phyloP scores from a whole-genome alignment of 2,888 invertebrate species.

The Aquatica leii region DNA sequence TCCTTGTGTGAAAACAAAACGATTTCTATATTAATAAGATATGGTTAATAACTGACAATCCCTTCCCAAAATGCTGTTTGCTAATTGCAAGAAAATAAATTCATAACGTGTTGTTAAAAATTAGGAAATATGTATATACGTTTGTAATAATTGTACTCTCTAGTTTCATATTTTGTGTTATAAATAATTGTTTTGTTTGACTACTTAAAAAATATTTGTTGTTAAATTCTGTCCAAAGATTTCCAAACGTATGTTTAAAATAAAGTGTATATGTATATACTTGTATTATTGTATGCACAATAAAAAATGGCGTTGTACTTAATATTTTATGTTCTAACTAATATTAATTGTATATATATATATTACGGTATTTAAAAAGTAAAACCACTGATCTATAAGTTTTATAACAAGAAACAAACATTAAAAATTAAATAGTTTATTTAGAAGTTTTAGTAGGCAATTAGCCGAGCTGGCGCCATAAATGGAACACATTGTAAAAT shows the following conservation, averaged over 20 bases:
- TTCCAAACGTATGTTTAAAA: constrained; percentile 61
- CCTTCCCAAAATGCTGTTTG: constrained; percentile 21
- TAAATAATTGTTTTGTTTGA: constrained; percentile 57
- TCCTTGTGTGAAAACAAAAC: constrained; percentile 10
- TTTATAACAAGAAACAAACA: no score
- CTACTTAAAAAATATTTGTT: constrained; percentile 60
- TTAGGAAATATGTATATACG: constrained; percentile 43
- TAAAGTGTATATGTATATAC: constrained; percentile 63
- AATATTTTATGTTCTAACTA: no score
- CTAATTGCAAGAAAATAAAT: constrained; percentile 38
- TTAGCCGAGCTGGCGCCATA: no score
- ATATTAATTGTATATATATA: no score
- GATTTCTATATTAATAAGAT: neutral
- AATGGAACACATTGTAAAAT: no score
- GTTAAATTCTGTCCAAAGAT: constrained; percentile 63
- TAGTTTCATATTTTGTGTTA: constrained; percentile 53
- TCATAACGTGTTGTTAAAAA: constrained; percentile 41
- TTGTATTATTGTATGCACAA: constrained; percentile 64
- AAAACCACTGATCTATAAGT: no score
- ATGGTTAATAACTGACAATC: constrained; percentile 28
- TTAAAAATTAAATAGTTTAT: no score
- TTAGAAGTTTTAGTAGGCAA: no score
- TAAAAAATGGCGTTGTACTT: constrained; percentile 61
- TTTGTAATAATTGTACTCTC: constrained; percentile 51
- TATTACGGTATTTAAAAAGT: no score